Evolutionary conservation across 2,888 invertebrate genomes (phyloP).

Genomic region (Fissipunctia ypsillon): DNA sequence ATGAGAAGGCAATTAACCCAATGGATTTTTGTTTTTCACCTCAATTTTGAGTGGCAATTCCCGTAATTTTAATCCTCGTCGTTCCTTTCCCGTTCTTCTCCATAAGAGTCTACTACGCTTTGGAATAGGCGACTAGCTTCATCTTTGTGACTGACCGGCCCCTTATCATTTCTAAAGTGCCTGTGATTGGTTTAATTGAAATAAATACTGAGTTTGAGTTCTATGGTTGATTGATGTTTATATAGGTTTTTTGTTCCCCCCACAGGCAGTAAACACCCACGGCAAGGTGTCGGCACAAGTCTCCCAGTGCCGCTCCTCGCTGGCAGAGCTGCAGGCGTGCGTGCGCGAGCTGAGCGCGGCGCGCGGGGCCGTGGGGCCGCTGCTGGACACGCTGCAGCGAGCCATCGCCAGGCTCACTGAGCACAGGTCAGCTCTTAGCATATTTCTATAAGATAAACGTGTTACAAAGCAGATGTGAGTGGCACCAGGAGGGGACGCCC

Average conservation of each 20-base stretch:
- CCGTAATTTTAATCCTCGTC: no score
- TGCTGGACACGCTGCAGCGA: constrained; percentile 97
- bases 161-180: no score
- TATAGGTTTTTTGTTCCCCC: fast-evolving
- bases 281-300: constrained; percentile 95
- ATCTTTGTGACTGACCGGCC: no score
- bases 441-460: not conserved
- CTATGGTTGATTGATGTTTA: not conserved
- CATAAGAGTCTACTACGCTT: no score
- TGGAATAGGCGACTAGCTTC: no score
- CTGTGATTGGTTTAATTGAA: no score
- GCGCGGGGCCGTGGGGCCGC: constrained; percentile 96
- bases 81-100: no score
- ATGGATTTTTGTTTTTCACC: no score
- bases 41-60: no score
- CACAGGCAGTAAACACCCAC: constrained; percentile 94
- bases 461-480: fast-evolving
- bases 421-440: constrained; percentile 86
- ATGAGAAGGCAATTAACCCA: no score
- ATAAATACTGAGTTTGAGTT: no score
- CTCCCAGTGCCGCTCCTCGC: constrained; percentile 94
- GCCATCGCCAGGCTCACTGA: constrained; percentile 96
- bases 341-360: constrained; percentile 96
- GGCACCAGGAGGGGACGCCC: not conserved
- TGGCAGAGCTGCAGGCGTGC: constrained; percentile 94